Conservation (phyloP, 2,888 invertebrate genomes). For the Caenorhabditis angaria region DNA sequence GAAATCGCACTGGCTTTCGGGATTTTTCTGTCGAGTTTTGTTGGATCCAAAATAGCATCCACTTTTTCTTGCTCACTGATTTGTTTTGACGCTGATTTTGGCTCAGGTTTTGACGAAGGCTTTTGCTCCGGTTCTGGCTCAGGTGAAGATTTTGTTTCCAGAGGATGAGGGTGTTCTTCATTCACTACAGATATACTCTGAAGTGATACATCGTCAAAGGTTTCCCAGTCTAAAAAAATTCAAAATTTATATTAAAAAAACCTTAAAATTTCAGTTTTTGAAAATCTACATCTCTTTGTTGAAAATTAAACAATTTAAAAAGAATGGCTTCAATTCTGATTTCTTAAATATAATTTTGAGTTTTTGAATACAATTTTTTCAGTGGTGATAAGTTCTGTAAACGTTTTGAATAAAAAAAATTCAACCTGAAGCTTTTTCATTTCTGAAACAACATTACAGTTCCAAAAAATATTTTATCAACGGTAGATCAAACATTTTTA, state of each 20-base stretch:
- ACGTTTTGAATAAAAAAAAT: too few species aligned
- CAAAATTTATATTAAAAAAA: not conserved
- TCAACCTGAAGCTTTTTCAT: too few species aligned
- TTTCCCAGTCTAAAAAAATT: conserved; percentile 35
- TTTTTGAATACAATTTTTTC: too few species aligned
- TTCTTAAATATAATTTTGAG: too few species aligned
- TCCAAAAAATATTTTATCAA: too few species aligned
- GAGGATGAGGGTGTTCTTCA: conserved; percentile 11
- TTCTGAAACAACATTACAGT: too few species aligned
- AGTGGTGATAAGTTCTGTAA: too few species aligned
- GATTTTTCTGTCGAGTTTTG: conserved; percentile 13
- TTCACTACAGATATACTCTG: conserved; percentile 14
- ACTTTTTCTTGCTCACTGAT: not conserved
- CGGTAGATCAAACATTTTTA: not conserved
- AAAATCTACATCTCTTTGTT: too few species aligned
- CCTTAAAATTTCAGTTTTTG: too few species aligned
- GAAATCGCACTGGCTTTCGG: conserved; percentile 20
- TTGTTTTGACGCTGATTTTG: not conserved
- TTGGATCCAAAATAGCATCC: conserved; percentile 17
- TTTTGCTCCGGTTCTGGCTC: not conserved
- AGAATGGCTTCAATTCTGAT: too few species aligned
- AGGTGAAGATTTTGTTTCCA: conserved; percentile 1
- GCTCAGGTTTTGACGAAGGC: not conserved
- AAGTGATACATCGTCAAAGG: conserved; percentile 38
- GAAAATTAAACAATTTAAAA: too few species aligned